A percentile compares a stretch with the other conserved stretches of the same genome.
These are phyloP conservation scores for Sebastes diaconus DNA, from an alignment of 2,797 vertebrate species.

Conservation along the genomic window DNA sequence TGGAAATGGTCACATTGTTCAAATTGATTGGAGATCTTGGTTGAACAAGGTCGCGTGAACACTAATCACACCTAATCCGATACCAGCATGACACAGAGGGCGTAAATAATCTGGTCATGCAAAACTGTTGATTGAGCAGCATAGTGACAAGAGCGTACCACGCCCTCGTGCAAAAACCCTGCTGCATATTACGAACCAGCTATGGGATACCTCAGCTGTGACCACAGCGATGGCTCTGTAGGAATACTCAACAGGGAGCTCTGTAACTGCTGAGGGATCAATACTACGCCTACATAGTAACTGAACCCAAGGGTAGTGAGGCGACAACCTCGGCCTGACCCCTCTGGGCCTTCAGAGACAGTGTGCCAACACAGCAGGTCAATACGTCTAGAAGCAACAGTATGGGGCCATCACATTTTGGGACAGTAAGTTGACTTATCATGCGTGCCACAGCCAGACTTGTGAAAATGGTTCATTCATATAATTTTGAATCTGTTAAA, in stretches of 20 bases:
- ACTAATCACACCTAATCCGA: conserved; percentile 50
- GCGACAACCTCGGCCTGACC: conserved; percentile 31
- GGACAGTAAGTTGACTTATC: conserved; percentile 64
- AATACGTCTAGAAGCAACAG: conserved; percentile 74
- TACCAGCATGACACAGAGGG: conserved; percentile 47
- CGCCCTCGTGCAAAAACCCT: conserved; percentile 60
- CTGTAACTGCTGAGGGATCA: conserved; percentile 71
- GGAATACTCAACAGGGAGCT: conserved; percentile 63
- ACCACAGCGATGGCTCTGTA: conserved; percentile 56
- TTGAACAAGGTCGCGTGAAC: conserved; percentile 32
- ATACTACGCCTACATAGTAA: conserved; percentile 73
- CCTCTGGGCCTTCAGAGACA: conserved; percentile 48
- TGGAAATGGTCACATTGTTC: not conserved
- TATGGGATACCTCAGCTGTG: conserved; percentile 53
- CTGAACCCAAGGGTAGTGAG: conserved; percentile 46
- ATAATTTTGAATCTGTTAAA: conserved; percentile 5
- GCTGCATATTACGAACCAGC: conserved; percentile 55
- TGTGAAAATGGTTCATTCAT: not conserved
- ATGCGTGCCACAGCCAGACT: conserved; percentile 47
- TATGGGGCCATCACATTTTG: conserved; percentile 72
- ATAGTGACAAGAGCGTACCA: conserved; percentile 30
- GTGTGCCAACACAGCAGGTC: conserved; percentile 64
- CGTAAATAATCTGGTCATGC: conserved; percentile 55
- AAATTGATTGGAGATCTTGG: conserved; percentile 11
- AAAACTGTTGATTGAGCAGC: conserved; percentile 49